phyloP scores from a whole-genome alignment of 2,888 invertebrate species.

The Oscheius sp. region DNA sequence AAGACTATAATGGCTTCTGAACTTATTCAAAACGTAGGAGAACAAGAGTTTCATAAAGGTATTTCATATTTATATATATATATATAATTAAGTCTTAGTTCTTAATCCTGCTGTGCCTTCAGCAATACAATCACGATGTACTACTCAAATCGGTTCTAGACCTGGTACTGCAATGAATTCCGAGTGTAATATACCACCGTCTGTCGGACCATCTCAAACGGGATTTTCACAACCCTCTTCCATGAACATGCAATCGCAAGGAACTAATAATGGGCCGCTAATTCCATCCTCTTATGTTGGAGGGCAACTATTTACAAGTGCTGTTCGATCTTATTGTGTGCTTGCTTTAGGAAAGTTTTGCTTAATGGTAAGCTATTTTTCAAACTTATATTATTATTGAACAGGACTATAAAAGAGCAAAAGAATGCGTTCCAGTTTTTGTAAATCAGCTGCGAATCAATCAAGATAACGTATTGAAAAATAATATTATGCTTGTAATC shows the following conservation, averaged over 20 bases:
- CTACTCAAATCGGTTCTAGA: slow-evolving; percentile 1
- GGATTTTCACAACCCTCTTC: not conserved
- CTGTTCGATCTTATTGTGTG: slow-evolving; percentile 71
- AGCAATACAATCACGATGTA: not conserved
- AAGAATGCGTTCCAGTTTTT: slow-evolving; percentile 77
- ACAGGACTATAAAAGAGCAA: slow-evolving; percentile 78
- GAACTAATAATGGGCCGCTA: not conserved
- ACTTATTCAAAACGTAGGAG: slow-evolving; percentile 9
- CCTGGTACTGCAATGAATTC: slow-evolving; percentile 14
- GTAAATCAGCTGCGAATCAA: slow-evolving; percentile 76
- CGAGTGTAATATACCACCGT: slow-evolving; percentile 1
- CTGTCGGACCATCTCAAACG: not conserved
- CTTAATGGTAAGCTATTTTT: slow-evolving; percentile 39
- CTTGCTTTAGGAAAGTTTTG: slow-evolving; percentile 72
- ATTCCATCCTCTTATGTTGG: slow-evolving; percentile 20
- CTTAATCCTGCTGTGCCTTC: slow-evolving; percentile 34
- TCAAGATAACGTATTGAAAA: slow-evolving; percentile 75
- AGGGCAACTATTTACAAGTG: slow-evolving; percentile 37
- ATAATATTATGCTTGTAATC: slow-evolving; percentile 78
- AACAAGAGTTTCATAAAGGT: not conserved
- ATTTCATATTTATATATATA: not conserved
- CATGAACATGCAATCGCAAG: not conserved
- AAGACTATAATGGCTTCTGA: slow-evolving; percentile 38
- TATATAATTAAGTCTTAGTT: not conserved
- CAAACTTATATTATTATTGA: slow-evolving; percentile 76